Conservation (phyloP, 1,140 invertebrate genomes). For the Ridgeia piscesae region DNA sequence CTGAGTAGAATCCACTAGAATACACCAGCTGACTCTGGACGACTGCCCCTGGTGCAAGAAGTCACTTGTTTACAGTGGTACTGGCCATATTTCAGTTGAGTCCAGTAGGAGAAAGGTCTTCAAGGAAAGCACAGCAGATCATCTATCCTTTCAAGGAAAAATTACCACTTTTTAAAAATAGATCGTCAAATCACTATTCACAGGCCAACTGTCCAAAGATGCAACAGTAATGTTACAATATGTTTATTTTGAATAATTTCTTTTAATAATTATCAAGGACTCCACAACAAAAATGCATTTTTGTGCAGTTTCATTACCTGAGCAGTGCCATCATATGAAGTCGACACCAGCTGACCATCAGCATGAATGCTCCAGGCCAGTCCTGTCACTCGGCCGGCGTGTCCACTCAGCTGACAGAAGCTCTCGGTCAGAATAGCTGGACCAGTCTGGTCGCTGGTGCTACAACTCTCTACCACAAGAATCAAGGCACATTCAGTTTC, state of each 20-base stretch:
- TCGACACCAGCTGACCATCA: slow-evolving; percentile 68
- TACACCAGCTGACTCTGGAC: no score
- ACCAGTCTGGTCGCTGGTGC: slow-evolving; percentile 24
- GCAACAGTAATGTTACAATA: neutral
- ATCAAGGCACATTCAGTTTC: neutral
- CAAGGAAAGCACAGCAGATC: no score
- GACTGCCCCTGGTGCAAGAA: no score
- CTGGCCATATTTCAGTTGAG: slow-evolving; percentile 71
- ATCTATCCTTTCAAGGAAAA: no score
- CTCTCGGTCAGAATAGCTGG: slow-evolving; percentile 37
- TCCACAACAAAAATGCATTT: neutral
- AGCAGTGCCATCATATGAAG: slow-evolving; percentile 69
- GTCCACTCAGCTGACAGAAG: slow-evolving; percentile 63
- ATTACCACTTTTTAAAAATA: no score
- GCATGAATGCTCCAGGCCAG: slow-evolving; percentile 75
- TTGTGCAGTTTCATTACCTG: slow-evolving; percentile 58
- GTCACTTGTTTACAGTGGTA: no score
- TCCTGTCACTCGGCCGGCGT: slow-evolving; percentile 64
- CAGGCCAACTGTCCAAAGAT: no score
- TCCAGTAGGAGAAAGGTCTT: neutral
- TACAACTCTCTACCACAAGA: neutral
- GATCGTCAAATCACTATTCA: no score
- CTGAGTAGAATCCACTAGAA: slow-evolving; percentile 38
- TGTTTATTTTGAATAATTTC: no score
- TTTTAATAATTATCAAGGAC: neutral